Conservation (phyloP, 2,888 invertebrate genomes). For the Phyto melanocephala region DNA sequence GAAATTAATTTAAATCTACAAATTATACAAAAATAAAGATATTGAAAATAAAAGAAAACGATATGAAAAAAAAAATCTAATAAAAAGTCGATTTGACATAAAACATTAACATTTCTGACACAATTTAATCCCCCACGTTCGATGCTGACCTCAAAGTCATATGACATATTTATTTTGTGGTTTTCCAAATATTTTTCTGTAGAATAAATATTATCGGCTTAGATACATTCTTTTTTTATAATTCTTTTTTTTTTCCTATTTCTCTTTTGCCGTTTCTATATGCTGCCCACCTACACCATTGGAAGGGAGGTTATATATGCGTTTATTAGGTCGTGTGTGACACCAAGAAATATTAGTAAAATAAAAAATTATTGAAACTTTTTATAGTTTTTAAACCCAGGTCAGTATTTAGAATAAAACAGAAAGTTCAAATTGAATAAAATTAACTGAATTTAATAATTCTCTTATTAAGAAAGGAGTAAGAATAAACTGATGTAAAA, state of each 20-base stretch:
- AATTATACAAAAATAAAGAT: slow-evolving; percentile 1
- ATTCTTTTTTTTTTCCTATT: neutral
- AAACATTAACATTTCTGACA: slow-evolving; percentile 62
- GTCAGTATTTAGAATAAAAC: too few species aligned
- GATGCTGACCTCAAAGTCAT: slow-evolving; percentile 58
- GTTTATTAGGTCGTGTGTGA: too few species aligned
- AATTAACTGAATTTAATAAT: too few species aligned
- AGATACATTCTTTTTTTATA: slow-evolving; percentile 8
- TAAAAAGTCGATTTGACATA: slow-evolving; percentile 42
- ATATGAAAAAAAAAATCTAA: neutral
- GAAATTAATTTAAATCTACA: neutral
- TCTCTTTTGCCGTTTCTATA: too few species aligned
- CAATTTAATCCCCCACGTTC: slow-evolving; percentile 41
- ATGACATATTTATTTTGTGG: slow-evolving; percentile 63
- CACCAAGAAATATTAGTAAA: too few species aligned
- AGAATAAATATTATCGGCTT: slow-evolving; percentile 58
- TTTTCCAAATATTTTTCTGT: slow-evolving; percentile 56
- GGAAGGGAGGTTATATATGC: too few species aligned
- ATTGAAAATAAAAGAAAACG: neutral
- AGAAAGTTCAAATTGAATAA: too few species aligned
- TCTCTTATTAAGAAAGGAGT: too few species aligned
- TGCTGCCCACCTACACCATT: too few species aligned
- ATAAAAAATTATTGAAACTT: too few species aligned
- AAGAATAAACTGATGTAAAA: too few species aligned
- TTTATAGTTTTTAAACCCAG: too few species aligned